phyloP scores from a whole-genome alignment of 37 sponge, comb jelly and placozoan genomes.

The Ephydatia muelleri region DNA sequence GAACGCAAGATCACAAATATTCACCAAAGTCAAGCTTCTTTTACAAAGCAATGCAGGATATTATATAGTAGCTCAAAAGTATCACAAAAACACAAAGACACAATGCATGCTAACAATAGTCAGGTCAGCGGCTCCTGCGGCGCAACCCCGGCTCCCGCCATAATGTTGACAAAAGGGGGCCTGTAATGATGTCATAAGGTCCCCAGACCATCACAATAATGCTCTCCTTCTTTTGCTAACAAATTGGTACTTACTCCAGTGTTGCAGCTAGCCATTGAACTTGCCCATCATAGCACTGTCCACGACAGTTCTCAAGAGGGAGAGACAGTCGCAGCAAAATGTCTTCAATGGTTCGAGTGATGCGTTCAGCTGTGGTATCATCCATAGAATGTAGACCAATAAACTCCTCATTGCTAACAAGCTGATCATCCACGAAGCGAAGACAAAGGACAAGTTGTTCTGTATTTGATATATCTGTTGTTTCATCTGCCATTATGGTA shows the following conservation, averaged over 20 bases:
- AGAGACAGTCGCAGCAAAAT: constrained; percentile 2
- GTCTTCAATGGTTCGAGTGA: constrained; percentile 30
- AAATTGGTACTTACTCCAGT: constrained; percentile 41
- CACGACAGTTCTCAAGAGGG: constrained; percentile 35
- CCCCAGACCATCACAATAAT: no score
- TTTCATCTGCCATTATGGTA: constrained; percentile 54
- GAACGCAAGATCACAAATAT: no score
- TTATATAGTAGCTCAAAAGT: no score
- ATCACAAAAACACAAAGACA: no score
- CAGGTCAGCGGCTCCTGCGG: no score
- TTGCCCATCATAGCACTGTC: constrained; percentile 58
- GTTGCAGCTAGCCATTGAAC: constrained; percentile 45
- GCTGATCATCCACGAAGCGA: background rate
- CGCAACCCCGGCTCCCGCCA: no score
- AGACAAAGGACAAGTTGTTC: constrained; percentile 51
- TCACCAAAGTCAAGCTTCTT: no score
- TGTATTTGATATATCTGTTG: constrained; percentile 30
- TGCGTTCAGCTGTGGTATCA: constrained; percentile 8
- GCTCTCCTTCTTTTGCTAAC: constrained; percentile 24
- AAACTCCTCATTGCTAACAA: constrained; percentile 18
- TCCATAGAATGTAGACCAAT: constrained; percentile 26
- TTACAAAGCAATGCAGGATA: no score
- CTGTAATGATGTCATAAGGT: no score
- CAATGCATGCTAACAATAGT: no score
- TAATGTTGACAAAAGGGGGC: no score